Base-by-base conservation (phyloP, 92 coral and sea anemone species). In the Actinernus sp. region DNA sequence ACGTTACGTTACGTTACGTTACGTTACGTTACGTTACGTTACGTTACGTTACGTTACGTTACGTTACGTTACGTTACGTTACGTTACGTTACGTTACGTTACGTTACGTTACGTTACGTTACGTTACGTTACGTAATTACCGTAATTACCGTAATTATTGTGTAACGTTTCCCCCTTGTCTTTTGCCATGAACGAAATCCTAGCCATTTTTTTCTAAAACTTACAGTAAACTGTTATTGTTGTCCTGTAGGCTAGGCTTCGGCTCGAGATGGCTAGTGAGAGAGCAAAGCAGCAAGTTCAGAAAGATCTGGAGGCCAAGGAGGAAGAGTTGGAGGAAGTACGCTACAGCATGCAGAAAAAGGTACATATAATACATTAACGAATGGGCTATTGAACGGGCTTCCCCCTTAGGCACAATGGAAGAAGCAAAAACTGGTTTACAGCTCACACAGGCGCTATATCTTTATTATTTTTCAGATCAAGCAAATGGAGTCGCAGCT, bases 241-340 rank as follows among this genome's bases (percentile, higher is more conserved):
- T n/a, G n/a, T n/a, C n/a, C n/a, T n/a, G n/a, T n/a, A 90, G 91
- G 84, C 92, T n/a, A 94, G 91, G 55, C 81, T 94, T 24, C 96
- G 96, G 24, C 76, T 93, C 24, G 98, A 93, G 74, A 93, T 93
- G 98, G 97, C 96, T 4, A 79, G 84, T 6, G 98, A 90, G 52
- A 79, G 91, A 40, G 72, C 62, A 61, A 93, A 90, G 65, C 77
- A 91, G 49, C 68, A 83, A 45, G 79, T 71, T 31, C 97, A 90
- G 17, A 93, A 90, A 67, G 98, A 93, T 27, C 61, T 85, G 34
- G 98, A 93, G 40, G 41, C 86, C 21, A 90, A 72, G 28, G 97
- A 93, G 11, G 98, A 93, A 11, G 98, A 93, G 55, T 68, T 90
- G 60, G 98, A 93, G 36, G 97, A 93, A 25, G 54, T 86, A 46